A percentile compares a stretch with the other conserved stretches of the same genome.
phyloP scores from a whole-genome alignment of 1,140 invertebrate genomes.

The Drosophila azteca region DNA sequence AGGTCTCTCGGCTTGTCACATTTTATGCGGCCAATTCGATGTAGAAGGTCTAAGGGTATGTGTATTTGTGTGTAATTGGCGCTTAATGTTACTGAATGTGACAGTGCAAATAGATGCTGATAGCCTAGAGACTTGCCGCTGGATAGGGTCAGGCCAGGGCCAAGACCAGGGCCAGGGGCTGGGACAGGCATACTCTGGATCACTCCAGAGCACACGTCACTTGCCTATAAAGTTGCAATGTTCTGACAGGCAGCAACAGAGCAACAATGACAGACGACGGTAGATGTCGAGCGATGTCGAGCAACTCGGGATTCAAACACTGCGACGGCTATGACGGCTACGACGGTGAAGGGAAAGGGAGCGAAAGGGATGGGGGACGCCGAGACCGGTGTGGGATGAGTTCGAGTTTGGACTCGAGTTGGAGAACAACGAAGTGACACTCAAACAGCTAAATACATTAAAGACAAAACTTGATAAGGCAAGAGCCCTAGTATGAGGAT shows the following conservation, averaged over 20 bases:
- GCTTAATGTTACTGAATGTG: constrained; percentile 68
- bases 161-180: constrained; percentile 15
- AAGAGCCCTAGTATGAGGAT: constrained; percentile 45
- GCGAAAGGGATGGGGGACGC: constrained; percentile 5
- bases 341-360: constrained; percentile 18
- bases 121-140: constrained; percentile 57
- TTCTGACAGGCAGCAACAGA: constrained; percentile 69
- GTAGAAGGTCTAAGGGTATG: constrained; percentile 7
- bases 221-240: constrained; percentile 53
- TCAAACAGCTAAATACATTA: constrained; percentile 51
- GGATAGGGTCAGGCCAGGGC: constrained; percentile 24
- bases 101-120: constrained; percentile 72
- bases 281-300: constrained; percentile 19
- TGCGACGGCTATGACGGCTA: constrained; percentile 7
- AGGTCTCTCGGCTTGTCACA: constrained; percentile 30
- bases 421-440: constrained; percentile 10
- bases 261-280: constrained; percentile 43
- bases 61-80: constrained; percentile 52
- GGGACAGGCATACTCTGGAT: constrained; percentile 18
- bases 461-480: constrained; percentile 56
- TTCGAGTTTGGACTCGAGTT: not conserved
- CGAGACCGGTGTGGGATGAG: constrained; percentile 11
- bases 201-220: constrained; percentile 63
- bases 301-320: constrained; percentile 23
- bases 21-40: constrained; percentile 10